phyloP scores from a whole-genome alignment of 1,140 invertebrate genomes.

The Monomorium pharaonis region DNA sequence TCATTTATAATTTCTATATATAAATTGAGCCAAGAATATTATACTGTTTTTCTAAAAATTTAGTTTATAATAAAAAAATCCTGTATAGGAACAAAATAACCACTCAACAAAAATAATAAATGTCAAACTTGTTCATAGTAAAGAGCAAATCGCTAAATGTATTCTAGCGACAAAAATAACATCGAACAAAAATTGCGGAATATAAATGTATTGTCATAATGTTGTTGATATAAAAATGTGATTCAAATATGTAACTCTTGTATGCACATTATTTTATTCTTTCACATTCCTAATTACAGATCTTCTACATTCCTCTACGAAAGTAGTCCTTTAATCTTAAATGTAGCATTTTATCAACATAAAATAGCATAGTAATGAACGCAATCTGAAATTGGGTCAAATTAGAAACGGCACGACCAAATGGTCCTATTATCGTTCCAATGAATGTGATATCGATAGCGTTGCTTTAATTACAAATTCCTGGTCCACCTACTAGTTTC shows the following conservation, averaged over 20 bases:
- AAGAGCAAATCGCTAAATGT: not conserved
- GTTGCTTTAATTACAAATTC: constrained; percentile 50
- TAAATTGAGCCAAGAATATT: not conserved
- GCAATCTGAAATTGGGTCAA: constrained; percentile 10
- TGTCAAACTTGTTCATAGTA: constrained; percentile 9
- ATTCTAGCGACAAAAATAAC: constrained; percentile 29
- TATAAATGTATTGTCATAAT: constrained; percentile 66
- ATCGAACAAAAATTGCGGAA: constrained; percentile 58
- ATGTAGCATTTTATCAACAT: not conserved
- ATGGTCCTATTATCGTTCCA: constrained; percentile 34
- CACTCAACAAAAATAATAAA: constrained; percentile 23
- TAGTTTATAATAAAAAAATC: not conserved
- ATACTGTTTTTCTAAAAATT: not conserved
- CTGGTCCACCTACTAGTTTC: constrained; percentile 27
- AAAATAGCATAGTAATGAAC: not conserved
- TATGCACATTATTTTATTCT: not conserved
- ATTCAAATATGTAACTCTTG: constrained; percentile 49
- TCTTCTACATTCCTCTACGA: not conserved
- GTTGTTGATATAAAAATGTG: constrained; percentile 73
- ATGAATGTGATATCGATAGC: constrained; percentile 29
- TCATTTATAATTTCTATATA: not conserved
- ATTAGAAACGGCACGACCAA: not conserved
- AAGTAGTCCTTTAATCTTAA: constrained; percentile 11
- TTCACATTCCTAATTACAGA: not conserved
- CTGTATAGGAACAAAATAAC: not conserved